Evolutionary conservation across 2,888 invertebrate genomes (phyloP), one percentile per base, ranked within the genome.

Genomic region (Erpobdella octoculata): DNA sequence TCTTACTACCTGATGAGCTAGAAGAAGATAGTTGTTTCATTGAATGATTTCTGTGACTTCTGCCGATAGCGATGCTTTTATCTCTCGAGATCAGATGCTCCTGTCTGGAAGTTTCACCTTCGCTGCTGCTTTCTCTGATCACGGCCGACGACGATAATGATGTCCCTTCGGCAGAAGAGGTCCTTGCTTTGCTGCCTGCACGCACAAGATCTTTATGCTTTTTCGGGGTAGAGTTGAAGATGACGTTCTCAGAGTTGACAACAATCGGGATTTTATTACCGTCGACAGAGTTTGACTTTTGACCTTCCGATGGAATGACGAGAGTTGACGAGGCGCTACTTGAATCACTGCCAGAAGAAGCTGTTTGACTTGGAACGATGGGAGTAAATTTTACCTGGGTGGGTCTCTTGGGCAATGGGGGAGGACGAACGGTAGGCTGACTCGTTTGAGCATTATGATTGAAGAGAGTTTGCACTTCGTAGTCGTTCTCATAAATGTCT

Each of bases 401-500:
- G 53, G 53, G 53, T 53, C 53, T 53, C 28, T 53, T 53, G 5
- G 53, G 53, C 15, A 53, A 28, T 25, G 53, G 53, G 53, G 53
- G 53, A 53, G 53, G 53, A 9, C 21, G 21, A 25, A 25, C 21
- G 15, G 53, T 1, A 28, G 28, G 53, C 28, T 53, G 21, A 28
- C 8, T 8, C 18, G 21, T 28, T 6, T 21, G 53, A 28, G 53
- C 21, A 9, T 25, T 25, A 8, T 53, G 21, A 6, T 53, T 53
- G 53, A 53, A 28, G 53, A 53, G 53, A 9, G 53, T 25, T 28
- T 53, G 21, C 21, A 53, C 53, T n/a, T 53, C 53, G 53, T 53
- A 53, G 15, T 53, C 53, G 53, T 53, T 53, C n/a, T 53, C 53
- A 28, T 53, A 53, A 35, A 62, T 62, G 62, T 62, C 62, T 62